These are phyloP conservation scores for Chaenodraco wilsoni DNA, from an alignment of 2,797 vertebrate genomes.

Conservation along the genomic window DNA sequence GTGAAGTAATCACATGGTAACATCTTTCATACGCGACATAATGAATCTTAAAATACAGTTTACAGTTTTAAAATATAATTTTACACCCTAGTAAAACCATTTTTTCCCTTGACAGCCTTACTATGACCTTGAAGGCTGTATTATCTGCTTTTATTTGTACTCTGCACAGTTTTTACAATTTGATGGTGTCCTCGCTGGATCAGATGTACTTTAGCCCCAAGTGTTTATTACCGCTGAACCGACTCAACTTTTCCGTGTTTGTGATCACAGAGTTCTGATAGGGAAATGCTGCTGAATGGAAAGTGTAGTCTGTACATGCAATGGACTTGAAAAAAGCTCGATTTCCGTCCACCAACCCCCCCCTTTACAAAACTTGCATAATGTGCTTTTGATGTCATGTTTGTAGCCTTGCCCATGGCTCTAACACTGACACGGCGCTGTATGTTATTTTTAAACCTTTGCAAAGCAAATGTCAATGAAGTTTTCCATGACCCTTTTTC, in stretches of 20 bases:
- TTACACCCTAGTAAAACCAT: background rate
- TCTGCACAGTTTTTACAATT: conserved; percentile 32
- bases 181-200: conserved; percentile 27
- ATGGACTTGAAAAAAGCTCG: conserved; percentile 64
- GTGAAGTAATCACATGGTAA: background rate
- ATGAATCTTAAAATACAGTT: conserved; percentile 20
- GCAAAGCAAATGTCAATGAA: conserved; percentile 79
- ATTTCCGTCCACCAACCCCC: conserved; percentile 68
- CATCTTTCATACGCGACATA: background rate
- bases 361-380: conserved; percentile 71
- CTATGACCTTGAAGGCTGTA: background rate
- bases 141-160: conserved; percentile 30
- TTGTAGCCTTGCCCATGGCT: conserved; percentile 72
- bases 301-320: conserved; percentile 68
- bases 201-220: conserved; percentile 31
- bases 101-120: background rate
- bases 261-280: conserved; percentile 54
- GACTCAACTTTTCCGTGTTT: conserved; percentile 64
- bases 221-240: conserved; percentile 52
- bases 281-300: conserved; percentile 71
- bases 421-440: conserved; percentile 69
- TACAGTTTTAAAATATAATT: background rate
- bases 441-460: conserved; percentile 84
- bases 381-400: conserved; percentile 76
- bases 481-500: conserved; percentile 80